A percentile compares a stretch with the other conserved stretches of the same genome.
phyloP scores from a whole-genome alignment of 2,113 vertebrate genomes.

The western clawed frog (Xenopus tropicalis) region UCB_Xtro_10.0 CM004443.2:64025501-64026000 shows the following conservation, averaged over 20 bases:
- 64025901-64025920: no score
- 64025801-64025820: slow-evolving; percentile 29
- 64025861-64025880: not conserved
- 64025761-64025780: slow-evolving; percentile 38
- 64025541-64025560: no score
- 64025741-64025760: slow-evolving; percentile 19
- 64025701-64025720: slow-evolving; percentile 8
- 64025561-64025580: slow-evolving; percentile 12
- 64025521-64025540: no score
- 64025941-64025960: no score
- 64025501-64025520: no score
- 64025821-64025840: slow-evolving; percentile 23
- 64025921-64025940: no score
- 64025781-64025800: not conserved
- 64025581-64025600: slow-evolving; percentile 28
- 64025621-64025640: slow-evolving; percentile 20
- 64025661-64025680: slow-evolving; percentile 24
- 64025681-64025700: slow-evolving; percentile 30
- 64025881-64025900: no score
- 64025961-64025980: no score
- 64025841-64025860: slow-evolving; percentile 33
- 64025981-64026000: no score
- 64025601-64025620: slow-evolving; percentile 17
- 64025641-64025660: slow-evolving; percentile 25
- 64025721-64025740: slow-evolving; percentile 9